These are phyloP conservation scores for Paralinhomoeus sp. DNA, from an alignment of 2,888 invertebrate species.

Conservation along the genomic window DNA sequence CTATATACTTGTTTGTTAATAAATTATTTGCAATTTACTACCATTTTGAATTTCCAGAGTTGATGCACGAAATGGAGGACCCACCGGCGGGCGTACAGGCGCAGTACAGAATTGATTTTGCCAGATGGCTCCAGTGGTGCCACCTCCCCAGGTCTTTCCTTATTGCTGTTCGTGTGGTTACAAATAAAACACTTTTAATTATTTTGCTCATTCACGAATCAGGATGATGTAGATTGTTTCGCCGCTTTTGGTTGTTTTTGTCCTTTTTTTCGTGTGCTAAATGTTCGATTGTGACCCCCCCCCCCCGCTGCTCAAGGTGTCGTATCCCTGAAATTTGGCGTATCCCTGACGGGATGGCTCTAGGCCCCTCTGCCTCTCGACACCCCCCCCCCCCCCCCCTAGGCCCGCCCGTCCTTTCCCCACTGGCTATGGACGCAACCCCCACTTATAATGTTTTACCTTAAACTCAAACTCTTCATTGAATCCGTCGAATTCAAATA, in stretches of 20 bases:
- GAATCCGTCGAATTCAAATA: too few species aligned
- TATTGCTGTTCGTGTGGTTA: not conserved
- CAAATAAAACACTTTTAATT: not conserved
- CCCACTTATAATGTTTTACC: too few species aligned
- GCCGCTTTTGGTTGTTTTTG: too few species aligned
- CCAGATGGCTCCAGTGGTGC: constrained; percentile 1
- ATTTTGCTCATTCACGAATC: not conserved
- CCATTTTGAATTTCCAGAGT: not conserved
- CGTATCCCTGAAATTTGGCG: not conserved
- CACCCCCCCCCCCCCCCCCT: too few species aligned
- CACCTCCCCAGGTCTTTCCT: not conserved
- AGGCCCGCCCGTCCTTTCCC: too few species aligned
- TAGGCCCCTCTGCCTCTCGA: too few species aligned
- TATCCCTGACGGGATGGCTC: not conserved
- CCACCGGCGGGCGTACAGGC: too few species aligned
- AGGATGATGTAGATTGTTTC: not conserved
- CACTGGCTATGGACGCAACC: too few species aligned
- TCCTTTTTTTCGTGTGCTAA: too few species aligned
- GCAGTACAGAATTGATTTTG: not conserved
- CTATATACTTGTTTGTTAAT: not conserved
- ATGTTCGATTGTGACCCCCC: too few species aligned
- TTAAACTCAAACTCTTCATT: not conserved
- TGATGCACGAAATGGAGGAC: too few species aligned
- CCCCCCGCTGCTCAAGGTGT: not conserved
- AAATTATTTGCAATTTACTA: not conserved